Base-by-base conservation (phyloP, 2,113 vertebrate genomes). In the Poecile atricapillus region DNA sequence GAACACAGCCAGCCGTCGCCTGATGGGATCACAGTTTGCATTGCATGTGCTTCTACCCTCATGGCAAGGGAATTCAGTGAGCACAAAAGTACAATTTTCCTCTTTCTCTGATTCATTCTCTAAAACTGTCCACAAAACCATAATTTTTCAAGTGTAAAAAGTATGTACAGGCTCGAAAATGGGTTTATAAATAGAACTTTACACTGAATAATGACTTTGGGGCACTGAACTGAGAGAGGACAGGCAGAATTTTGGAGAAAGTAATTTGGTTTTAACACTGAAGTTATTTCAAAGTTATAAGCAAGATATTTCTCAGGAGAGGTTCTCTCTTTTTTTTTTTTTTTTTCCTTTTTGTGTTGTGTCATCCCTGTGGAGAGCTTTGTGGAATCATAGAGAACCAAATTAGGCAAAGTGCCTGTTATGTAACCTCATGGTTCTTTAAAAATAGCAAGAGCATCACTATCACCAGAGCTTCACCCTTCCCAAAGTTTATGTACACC, bases 261-360 rank as follows among this genome's bases (percentile, higher is more conserved):
- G 89, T 93, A 2, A 87, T 87, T 98, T 97, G 96, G 59, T 96
- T 98, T 97, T 94, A 69, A 97, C 89, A 95, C 75, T 52, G 50
- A 97, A 97, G 79, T 97, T 97, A 95, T 97, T 97, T 97, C 90
- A 96, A 94, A 97, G 70, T 96, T 95, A 93, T 50, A 93, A 97
- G 85, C 82, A 97, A 97, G 76, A 63, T 78, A 93, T 95, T 94
- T 96, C 93, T 97, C 96, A 71, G 83, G 85, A 97, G 82, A 90
- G 47, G 46, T 87, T 97, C 33, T 86, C 39, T 93, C 90, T 78
- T 69, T 39, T 39, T 39, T 85, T 37, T n/a, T n/a, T n/a, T 93
- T 93, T 56, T 46, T 94, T 94, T 76, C 49, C 7, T 50, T 90
- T 97, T 92, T 90, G 83, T 83, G 55, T 71, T 83, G 58, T 52